A percentile compares a stretch with the other conserved stretches of the same genome.
These are phyloP conservation scores for Gnathonemus longibarbis DNA, from an alignment of 2,113 vertebrate species.

Conservation along the genomic window DNA sequence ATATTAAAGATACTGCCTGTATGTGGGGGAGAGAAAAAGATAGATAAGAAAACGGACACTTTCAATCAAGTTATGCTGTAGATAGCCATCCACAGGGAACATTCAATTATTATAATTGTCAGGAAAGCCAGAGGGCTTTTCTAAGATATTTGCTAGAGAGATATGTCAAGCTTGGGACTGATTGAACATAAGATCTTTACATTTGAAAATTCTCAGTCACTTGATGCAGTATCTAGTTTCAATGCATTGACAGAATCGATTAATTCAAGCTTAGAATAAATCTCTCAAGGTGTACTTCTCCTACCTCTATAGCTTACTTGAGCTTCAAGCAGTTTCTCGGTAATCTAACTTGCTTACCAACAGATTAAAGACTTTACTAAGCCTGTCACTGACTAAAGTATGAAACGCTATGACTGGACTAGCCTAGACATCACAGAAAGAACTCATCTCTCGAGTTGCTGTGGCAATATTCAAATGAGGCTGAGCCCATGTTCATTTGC, in stretches of 20 bases:
- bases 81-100: neutral
- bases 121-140: neutral
- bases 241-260: neutral
- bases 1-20: neutral
- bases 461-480: neutral
- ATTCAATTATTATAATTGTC: constrained; percentile 3
- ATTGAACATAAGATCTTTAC: neutral
- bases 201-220: neutral
- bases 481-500: neutral
- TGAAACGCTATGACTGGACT: neutral
- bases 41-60: neutral
- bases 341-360: neutral
- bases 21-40: neutral
- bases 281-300: neutral
- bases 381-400: neutral
- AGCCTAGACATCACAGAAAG: neutral
- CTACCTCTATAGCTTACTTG: neutral
- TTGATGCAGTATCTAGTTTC: neutral
- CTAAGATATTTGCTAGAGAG: neutral
- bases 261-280: neutral
- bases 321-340: neutral
- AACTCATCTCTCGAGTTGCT: neutral
- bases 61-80: neutral
- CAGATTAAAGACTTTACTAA: neutral
- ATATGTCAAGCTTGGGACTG: neutral